Conservation (phyloP, 2,797 vertebrate species). For the Labeo calbasu region DNA sequence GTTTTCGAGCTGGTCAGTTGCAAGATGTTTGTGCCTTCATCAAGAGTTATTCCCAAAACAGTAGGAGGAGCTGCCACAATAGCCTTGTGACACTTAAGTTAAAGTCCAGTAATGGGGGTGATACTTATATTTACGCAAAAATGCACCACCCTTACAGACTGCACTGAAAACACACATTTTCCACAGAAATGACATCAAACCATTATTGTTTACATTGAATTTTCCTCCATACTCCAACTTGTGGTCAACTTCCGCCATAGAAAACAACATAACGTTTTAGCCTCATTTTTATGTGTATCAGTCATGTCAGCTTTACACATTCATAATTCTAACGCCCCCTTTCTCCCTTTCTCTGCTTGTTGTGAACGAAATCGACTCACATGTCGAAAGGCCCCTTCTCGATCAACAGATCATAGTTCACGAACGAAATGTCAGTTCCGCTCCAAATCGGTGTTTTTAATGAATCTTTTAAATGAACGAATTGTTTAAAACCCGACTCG, state of each 20-base stretch:
- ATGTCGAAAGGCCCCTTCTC: background rate
- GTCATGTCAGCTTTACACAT: background rate
- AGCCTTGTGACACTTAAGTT: background rate
- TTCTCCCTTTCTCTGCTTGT: background rate
- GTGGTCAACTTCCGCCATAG: background rate
- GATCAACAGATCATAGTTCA: background rate
- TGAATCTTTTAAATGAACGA: background rate
- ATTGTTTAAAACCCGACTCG: background rate
- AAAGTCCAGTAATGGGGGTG: background rate
- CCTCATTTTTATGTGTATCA: background rate
- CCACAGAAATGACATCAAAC: background rate
- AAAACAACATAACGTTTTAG: background rate
- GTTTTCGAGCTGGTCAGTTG: background rate
- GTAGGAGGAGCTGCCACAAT: background rate
- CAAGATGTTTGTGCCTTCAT: constrained; percentile 15
- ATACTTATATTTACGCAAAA: background rate
- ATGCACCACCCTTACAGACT: background rate
- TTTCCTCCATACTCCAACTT: background rate
- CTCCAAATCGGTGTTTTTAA: background rate
- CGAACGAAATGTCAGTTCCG: background rate
- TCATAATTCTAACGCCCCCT: background rate
- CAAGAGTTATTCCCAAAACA: constrained; percentile 6
- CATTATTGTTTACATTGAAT: background rate
- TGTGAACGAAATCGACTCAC: background rate
- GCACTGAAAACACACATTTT: background rate